Evolutionary conservation across 2,797 vertebrate genomes (phyloP).

Genomic region (Echiichthys vipera): DNA sequence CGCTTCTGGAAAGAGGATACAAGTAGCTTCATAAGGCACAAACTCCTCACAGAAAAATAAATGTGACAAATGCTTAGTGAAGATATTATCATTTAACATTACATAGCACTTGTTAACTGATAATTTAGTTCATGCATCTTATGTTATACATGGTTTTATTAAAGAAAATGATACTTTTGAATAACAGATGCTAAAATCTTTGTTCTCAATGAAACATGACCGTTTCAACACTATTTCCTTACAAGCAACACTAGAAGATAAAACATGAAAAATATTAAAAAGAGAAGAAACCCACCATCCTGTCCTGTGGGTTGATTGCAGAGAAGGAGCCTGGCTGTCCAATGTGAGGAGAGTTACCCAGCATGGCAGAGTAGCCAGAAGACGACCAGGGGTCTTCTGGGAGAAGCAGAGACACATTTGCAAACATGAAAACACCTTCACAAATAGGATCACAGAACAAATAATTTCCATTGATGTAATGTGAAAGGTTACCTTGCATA

Average conservation of each 20-base stretch:
- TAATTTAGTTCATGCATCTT: neutral
- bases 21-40: constrained; percentile 51
- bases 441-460: neutral
- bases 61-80: constrained; percentile 8
- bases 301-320: constrained; percentile 93
- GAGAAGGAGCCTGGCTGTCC: constrained; percentile 90
- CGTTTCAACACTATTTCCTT: neutral
- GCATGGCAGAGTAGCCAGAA: constrained; percentile 91
- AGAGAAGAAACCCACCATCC: constrained; percentile 96
- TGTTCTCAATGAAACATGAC: neutral
- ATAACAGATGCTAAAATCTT: neutral
- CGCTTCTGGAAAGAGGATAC: constrained; percentile 63
- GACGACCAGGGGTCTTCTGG: constrained; percentile 95
- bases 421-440: constrained; percentile 32
- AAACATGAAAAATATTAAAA: too few relatives aligned
- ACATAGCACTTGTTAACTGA: neutral
- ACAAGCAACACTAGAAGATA: neutral
- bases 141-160: neutral
- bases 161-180: neutral
- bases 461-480: neutral
- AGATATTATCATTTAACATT: neutral
- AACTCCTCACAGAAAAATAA: constrained; percentile 19
- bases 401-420: constrained; percentile 32
- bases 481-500: constrained; percentile 88
- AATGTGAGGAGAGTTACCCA: constrained; percentile 89